Evolutionary conservation across 2,888 invertebrate genomes (phyloP), one percentile per base, ranked within the genome.

Genomic region (Prionchulus punctatus): DNA sequence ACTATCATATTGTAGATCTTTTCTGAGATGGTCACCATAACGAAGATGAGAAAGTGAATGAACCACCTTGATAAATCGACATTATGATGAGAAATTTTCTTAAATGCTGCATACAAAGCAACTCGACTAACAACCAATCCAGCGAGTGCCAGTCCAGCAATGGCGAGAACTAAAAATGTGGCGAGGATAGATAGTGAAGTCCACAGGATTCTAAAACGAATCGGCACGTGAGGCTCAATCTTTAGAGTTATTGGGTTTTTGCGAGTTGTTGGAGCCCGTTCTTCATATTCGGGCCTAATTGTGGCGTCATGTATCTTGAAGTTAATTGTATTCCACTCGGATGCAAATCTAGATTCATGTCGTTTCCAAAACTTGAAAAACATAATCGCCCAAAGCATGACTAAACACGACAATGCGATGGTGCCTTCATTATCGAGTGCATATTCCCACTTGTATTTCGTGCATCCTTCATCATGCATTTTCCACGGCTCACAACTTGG

Each of bases 331-430:
- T 45, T 45, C 12, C 12, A 45, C 18, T 45, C 18, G 18, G 4
- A 12, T 7, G 45, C 12, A 12, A 45, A n/a, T 0, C 88, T 81
- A 0, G 86, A 85, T 69, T 91, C 89, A 62, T 86, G 85, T 4
- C 92, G 78, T 71, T 90, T 87, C 94, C 94, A 94, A 59, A 91
- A 74, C 68, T 92, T 92, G 66, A 49, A 7, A 30, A 49, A 49
- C 26, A 49, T 28, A 28, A 30, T 30, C 12, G 50, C 50, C 50
- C 50, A 49, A 7, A 49, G 12, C 4, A 28, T 49, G 21, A 30
- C 30, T 7, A 49, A 12, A 28, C 50, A 49, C 4, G 50, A 49
- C 15, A 49, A 30, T 3, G 30, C 30, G 4, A 49, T 12, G 12
- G 50, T 49, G 30, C 28, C 50, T 30, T 49, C 50, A 21, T 49